Evolutionary conservation across 2,113 vertebrate species (phyloP), one percentile per base, ranked within the genome.

Genomic region (Rhinopomastus cyanomelas): DNA sequence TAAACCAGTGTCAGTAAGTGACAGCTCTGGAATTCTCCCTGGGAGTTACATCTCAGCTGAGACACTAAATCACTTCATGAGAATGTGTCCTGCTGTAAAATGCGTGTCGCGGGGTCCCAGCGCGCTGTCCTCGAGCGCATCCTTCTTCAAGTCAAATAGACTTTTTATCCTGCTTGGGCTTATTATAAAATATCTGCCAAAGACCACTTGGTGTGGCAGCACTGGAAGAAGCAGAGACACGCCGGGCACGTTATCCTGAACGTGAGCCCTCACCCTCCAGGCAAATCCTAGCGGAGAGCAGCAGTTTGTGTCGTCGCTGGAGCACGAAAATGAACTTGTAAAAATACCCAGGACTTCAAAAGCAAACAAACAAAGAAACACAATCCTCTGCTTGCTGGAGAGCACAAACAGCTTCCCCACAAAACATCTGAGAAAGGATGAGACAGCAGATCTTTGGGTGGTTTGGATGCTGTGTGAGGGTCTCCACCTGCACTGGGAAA

Each of bases 21-120:
- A 90, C 86, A 81, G 94, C 95, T 95, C 88, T 95, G 91, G 90
- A 95, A 90, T 60, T 80, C 77, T 96, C 90, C 77, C 53, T 62
- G 88, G 85, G 80, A 94, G 79, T 85, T 75, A 69, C 88, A 78
- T 92, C 93, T 89, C 78, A 82, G 53, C 67, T 94, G 84, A 94
- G 68, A 76, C 75, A 83, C 74, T 75, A 89, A 92, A 88, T 78
- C 77, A 77, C 61, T 82, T 66, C 48, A 55, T 27, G 66, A 79
- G 76, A 95, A 95, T 53, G 64, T 78, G 57, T 81, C 48, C 65
- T 57, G 17, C 72, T 88, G 84, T 37, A 6, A 90, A 83, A 64
- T 83, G 61, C 84, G 88, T 86, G 53, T 73, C 74, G 93, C 82
- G 36, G 25, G 68, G 29, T 72, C 78, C 74, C 69, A 49, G 23